Percentiles rank a stretch among this genome's conserved stretches.
Evolutionary conservation across 2,797 vertebrate species (phyloP).

Genomic region (Lagodon rhomboides): DNA sequence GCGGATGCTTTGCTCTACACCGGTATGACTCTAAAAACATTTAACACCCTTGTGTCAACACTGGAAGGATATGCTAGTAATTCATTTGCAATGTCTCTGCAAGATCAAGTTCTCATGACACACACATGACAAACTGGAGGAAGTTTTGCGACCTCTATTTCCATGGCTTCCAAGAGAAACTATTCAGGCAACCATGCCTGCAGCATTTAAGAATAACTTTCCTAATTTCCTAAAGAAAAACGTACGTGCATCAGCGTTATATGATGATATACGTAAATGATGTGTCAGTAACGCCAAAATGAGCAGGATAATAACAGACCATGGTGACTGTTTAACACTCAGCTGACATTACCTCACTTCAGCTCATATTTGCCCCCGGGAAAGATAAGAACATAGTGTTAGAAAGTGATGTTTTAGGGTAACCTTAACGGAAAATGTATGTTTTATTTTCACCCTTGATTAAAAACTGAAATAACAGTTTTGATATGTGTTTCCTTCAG

Average conservation of each 20-base stretch:
- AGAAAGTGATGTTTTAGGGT: neutral
- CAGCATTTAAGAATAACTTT: too few species aligned
- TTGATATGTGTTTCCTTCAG: neutral
- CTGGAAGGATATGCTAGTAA: neutral
- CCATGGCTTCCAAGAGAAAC: too few species aligned
- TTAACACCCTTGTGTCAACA: neutral
- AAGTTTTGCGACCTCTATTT: too few species aligned
- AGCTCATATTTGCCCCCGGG: neutral
- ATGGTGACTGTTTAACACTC: constrained; percentile 15
- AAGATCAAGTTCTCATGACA: neutral
- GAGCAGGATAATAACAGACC: constrained; percentile 17
- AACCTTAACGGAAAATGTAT: neutral
- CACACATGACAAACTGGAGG: too few species aligned
- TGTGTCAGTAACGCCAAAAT: constrained; percentile 32
- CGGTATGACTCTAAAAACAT: neutral
- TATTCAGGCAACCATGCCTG: too few species aligned
- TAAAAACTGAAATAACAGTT: neutral
- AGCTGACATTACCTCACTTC: neutral
- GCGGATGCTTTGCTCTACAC: too few species aligned
- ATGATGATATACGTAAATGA: too few species aligned
- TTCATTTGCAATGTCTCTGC: neutral
- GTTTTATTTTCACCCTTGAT: neutral
- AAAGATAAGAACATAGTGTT: neutral
- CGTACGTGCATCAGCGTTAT: too few species aligned
- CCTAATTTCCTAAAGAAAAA: too few species aligned